Conservation (phyloP, 2,888 invertebrate genomes). For the Drosophila neotestacea region DNA sequence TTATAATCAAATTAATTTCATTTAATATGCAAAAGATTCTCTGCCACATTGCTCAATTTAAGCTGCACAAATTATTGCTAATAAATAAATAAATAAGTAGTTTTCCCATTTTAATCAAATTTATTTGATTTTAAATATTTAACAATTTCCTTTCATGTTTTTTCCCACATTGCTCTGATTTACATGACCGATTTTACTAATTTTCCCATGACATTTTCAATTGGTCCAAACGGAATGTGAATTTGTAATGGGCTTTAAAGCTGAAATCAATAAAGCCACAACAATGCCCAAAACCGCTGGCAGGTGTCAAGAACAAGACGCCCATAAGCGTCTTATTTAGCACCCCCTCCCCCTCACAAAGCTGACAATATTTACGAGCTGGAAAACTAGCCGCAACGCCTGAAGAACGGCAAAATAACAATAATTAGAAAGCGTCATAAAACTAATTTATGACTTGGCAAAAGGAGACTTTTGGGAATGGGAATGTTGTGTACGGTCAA, state of each 20-base stretch:
- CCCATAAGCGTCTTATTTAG: conserved; percentile 49
- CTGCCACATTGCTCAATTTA: not conserved
- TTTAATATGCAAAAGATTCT: not conserved
- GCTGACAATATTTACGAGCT: conserved; percentile 45
- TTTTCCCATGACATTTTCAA: conserved; percentile 16
- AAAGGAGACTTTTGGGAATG: not conserved
- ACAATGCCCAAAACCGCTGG: conserved; percentile 50
- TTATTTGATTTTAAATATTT: conserved; percentile 7
- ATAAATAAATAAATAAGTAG: not conserved
- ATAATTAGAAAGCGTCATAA: conserved; percentile 35
- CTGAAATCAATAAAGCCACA: conserved; percentile 73
- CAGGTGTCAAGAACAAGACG: conserved; percentile 55
- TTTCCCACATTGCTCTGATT: not conserved
- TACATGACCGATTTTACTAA: conserved; percentile 7
- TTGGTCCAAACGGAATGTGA: not conserved
- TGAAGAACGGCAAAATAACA: conserved; percentile 5
- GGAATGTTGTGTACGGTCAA: conserved; percentile 11
- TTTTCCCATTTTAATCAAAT: not conserved
- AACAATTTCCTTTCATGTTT: not conserved
- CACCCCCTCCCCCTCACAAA: not conserved
- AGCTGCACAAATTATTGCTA: not conserved
- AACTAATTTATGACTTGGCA: conserved; percentile 45
- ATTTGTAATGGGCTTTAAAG: conserved; percentile 20
- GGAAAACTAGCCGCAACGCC: conserved; percentile 18
- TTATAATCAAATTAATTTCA: not conserved